Base-by-base conservation (phyloP, 2,888 invertebrate species). In the Meandrusa payeni region DNA sequence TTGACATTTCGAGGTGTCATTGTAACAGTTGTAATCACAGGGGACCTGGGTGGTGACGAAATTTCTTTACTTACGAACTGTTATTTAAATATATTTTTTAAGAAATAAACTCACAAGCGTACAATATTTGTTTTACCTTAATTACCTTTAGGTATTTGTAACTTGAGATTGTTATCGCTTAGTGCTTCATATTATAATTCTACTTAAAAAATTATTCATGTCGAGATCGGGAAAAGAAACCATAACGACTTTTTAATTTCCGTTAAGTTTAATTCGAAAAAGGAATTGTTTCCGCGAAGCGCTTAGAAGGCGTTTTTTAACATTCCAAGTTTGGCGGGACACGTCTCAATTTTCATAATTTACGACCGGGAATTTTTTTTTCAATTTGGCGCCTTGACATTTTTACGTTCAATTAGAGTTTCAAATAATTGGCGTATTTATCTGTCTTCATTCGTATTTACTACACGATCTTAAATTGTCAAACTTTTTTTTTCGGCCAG, bases 161-260 rank as follows among this genome's bases (percentile, higher is more conserved):
- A 56, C 41, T 24, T 44, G 53, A 58, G 46, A 53, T 45, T 43
- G 22, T 38, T 44, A 39, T 46, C 39, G 39, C 48, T 55, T 48
- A 58, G 56, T 58, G 55, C 38, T 52, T 45, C 31, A 47, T 55
- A 41, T 57, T 55, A 15, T 7, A 10, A n/a, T n/a, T 32, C 5
- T 19, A 2, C 11, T 26, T 41, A 15, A 23, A 11, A 2, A 9
- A 12, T 31, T 3, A 7, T 12, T 1, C 1, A n/a, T 39, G 20
- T 32, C 26, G 6, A 32, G 9, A 26, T 15, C n/a, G 5, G 10
- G 15, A 19, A 26, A 40, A 12, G 26, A 32, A 40, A 26, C 32
- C 12, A 23, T 24, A 11, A 11, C 10, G 32, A 32, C 6, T 23
- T 15, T 26, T 24, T 20, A 7, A 33, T 41, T 41, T 33, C 9